Conservation (phyloP, 2,113 vertebrate species). For the Rhinichthys klamathensis region DNA sequence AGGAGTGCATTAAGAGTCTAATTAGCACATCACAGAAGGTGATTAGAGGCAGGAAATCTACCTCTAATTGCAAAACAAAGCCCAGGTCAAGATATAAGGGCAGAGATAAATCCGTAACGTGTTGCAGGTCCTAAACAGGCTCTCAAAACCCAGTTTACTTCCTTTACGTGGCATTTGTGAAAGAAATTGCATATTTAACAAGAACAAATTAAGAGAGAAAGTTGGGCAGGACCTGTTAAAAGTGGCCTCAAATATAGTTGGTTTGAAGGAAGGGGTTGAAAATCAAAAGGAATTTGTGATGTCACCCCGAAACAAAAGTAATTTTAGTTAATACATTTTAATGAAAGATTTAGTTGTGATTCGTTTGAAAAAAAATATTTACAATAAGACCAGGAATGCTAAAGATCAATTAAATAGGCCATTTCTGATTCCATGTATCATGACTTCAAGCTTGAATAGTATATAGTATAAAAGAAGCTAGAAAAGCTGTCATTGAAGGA, state of each 20-base stretch:
- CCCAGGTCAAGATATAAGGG: conserved; percentile 20
- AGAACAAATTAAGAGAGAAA: not conserved
- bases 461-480: not conserved
- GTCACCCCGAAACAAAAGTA: not conserved
- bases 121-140: not conserved
- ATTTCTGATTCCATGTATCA: not conserved
- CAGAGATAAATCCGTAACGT: not conserved
- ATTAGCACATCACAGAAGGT: conserved; percentile 37
- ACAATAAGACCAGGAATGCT: not conserved
- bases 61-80: conserved; percentile 35
- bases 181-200: not conserved
- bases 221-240: not conserved
- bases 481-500: not conserved
- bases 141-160: not conserved
- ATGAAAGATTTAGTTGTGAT: not conserved
- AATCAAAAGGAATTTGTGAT: not conserved
- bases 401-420: not conserved
- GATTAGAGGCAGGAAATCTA: conserved; percentile 29
- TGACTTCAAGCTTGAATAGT: not conserved
- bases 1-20: conserved; percentile 19
- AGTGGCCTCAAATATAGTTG: not conserved
- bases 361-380: not conserved
- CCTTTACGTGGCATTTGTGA: not conserved
- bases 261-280: not conserved
- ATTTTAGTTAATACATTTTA: not conserved